Base-by-base conservation (phyloP, 1,140 invertebrate species). In the Drosophila novamexicana region DNA sequence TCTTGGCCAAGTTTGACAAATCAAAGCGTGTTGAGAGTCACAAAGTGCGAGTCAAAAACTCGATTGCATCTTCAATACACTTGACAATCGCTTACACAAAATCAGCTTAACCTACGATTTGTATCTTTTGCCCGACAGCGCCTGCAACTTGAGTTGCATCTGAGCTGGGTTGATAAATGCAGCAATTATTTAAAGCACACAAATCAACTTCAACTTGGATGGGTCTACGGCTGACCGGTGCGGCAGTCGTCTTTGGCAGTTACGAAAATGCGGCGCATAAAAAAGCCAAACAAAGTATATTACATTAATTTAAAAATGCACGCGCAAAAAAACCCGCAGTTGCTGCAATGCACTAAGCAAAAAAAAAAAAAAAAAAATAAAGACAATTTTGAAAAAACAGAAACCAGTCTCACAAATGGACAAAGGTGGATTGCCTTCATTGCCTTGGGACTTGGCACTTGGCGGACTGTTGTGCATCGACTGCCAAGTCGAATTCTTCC, bases 121-220 rank as follows among this genome's bases (percentile, higher is more conserved):
- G 64, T 62, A 56, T 61, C 37, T 45, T 59, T 42, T 6, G 40
- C 39, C 22, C 8, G 72, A 37, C 18, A 37, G 16, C 34, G 52
- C 12, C 36, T 50, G 12, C 78, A 40, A 71, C 78, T 61, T 77
- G 65, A 42, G 62, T 47, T 44, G 58, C 58, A 34, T 34, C 42
- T 64, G 61, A 9, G 34, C 34, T 14, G 8, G 18, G 34, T 40
- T 47, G 79, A 78, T 82, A 82, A 82, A 78, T 75, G 79, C 79
- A 75, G 79, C 79, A 81, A 81, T 81, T 81, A 82, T 82, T 75
- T 72, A 75, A 82, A 81, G 79, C 79, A 74, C 65, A 81, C 79
- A 75, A 81, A 81, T 82, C 79, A 77, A 81, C 79, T 69, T 77
- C 64, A 70, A 61, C 74, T 77, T 74, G 74, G 12, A 40, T 52